Evolutionary conservation across 1,140 invertebrate genomes (phyloP).

Genomic region (Heliconius hewitsoni): DNA sequence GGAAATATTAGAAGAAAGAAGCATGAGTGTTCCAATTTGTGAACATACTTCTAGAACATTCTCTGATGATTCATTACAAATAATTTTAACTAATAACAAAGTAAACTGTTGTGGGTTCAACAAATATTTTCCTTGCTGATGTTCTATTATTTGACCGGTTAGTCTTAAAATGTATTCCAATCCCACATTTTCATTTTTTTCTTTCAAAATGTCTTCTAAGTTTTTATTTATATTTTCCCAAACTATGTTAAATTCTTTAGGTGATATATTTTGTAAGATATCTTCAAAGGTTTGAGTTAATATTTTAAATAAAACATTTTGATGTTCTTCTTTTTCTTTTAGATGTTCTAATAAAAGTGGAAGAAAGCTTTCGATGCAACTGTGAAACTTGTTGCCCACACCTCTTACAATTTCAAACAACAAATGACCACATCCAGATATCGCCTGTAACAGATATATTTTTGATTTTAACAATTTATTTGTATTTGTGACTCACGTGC

Average conservation of each 20-base stretch:
- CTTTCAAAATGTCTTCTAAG: constrained; percentile 61
- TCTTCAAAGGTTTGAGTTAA: constrained; percentile 83
- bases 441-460: constrained; percentile 74
- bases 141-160: constrained; percentile 83
- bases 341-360: constrained; percentile 84
- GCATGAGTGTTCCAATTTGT: constrained; percentile 82
- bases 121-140: constrained; percentile 85
- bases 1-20: constrained; percentile 83
- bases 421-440: constrained; percentile 89
- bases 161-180: constrained; percentile 82
- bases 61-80: constrained; percentile 80
- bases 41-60: constrained; percentile 78
- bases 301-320: constrained; percentile 84
- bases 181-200: constrained; percentile 55
- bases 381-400: constrained; percentile 91
- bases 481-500: too few relatives aligned
- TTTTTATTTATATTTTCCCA: constrained; percentile 81
- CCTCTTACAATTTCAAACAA: constrained; percentile 93
- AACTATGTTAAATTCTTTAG: constrained; percentile 83
- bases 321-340: constrained; percentile 78
- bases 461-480: too few relatives aligned
- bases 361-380: constrained; percentile 85
- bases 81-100: constrained; percentile 80
- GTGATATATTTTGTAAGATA: constrained; percentile 82
- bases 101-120: constrained; percentile 81